phyloP scores from a whole-genome alignment of 2,888 invertebrate genomes.

The Polietes domitor region DNA sequence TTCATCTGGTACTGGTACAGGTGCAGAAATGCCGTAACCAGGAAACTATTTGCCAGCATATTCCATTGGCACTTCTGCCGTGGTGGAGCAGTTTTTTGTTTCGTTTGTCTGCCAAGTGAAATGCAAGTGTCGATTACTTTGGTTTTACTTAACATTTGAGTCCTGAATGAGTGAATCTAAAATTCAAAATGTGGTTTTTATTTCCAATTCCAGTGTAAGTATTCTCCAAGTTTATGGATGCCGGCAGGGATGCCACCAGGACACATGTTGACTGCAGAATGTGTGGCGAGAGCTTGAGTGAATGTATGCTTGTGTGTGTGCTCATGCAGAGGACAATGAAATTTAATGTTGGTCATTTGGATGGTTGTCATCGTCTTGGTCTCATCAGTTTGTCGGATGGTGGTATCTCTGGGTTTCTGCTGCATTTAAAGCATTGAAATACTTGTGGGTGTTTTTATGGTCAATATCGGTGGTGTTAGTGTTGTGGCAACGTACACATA shows the following conservation, averaged over 20 bases:
- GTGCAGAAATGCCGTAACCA: constrained; percentile 15
- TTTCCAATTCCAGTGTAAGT: background rate
- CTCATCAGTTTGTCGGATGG: background rate
- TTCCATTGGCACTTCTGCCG: constrained; percentile 16
- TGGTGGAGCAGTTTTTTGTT: background rate
- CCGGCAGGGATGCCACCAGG: background rate
- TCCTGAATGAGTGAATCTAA: constrained; percentile 6
- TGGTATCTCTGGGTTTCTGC: background rate
- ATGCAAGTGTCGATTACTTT: constrained; percentile 23
- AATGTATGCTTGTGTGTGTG: background rate
- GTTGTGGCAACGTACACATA: too few relatives aligned
- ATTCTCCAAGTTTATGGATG: background rate
- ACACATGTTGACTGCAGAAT: background rate
- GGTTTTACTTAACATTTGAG: constrained; percentile 9
- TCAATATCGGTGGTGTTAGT: constrained; percentile 24
- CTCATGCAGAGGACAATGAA: background rate
- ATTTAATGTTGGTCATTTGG: constrained; percentile 28
- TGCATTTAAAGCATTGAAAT: background rate
- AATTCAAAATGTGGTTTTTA: constrained; percentile 26
- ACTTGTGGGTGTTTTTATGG: constrained; percentile 28
- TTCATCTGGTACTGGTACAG: background rate
- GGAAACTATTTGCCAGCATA: constrained; percentile 21
- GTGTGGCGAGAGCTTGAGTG: background rate
- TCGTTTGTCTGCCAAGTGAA: background rate
- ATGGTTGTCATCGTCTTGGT: constrained; percentile 9